These are phyloP conservation scores for Geococcyx californianus DNA, from an alignment of 2,113 vertebrate genomes.

Conservation along the genomic window DNA sequence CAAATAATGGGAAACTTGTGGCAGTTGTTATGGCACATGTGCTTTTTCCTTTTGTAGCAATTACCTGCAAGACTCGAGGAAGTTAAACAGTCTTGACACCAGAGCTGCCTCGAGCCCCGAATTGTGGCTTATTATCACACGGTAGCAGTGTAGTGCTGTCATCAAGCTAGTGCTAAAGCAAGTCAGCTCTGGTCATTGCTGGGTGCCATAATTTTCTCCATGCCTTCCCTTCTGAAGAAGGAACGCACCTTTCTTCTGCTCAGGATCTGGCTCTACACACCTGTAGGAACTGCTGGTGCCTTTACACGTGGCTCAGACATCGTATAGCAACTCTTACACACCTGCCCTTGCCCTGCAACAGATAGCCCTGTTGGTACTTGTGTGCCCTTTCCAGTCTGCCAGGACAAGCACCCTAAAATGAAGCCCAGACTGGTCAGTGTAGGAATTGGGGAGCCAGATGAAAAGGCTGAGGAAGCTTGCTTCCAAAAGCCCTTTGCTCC, in stretches of 20 bases:
- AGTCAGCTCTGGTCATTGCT: background rate
- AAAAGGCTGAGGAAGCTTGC: background rate
- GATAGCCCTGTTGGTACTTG: background rate
- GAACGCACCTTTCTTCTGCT: fast-evolving
- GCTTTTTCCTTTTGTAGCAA: background rate
- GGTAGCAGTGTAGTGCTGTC: fast-evolving
- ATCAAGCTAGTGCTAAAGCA: background rate
- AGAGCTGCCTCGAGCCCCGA: background rate
- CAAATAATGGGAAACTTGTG: conserved; percentile 34
- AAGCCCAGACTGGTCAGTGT: background rate
- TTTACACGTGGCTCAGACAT: fast-evolving
- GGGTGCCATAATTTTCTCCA: fast-evolving
- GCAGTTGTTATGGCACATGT: background rate
- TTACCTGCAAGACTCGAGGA: conserved; percentile 16
- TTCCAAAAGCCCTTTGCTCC: background rate
- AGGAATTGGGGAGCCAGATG: background rate
- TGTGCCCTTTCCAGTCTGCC: background rate
- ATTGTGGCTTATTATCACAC: fast-evolving
- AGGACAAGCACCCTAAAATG: background rate
- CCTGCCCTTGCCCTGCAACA: background rate
- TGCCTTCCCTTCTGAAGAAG: too few relatives aligned
- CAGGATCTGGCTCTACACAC: fast-evolving
- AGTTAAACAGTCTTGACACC: background rate
- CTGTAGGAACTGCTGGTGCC: fast-evolving
- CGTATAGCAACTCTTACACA: background rate